Evolutionary conservation across 2,888 invertebrate species (phyloP), one percentile per base, ranked within the genome.

Genomic region (Drosophila austrosaltans): DNA sequence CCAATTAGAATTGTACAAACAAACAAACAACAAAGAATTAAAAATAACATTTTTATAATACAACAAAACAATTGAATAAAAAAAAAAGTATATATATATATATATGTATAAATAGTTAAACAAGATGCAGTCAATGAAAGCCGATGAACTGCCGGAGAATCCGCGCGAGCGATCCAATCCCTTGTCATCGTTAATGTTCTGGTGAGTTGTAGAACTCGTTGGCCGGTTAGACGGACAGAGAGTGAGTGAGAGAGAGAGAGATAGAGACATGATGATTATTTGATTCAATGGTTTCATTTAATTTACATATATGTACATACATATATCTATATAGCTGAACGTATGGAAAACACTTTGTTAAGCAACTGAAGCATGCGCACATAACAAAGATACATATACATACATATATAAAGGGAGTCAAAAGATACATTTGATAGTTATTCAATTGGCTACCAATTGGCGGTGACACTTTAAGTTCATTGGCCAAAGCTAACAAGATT

Each of bases 131-230:
- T 90, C 92, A 22, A 71, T 90, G 61, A 93, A 93, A 85, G 88
- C 91, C 70, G 91, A 90, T 58, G 91, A 92, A 66, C 91, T 93
- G 74, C 92, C 93, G 53, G 71, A 79, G 74, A 84, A 84, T 76
- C 95, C 95, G 1, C 92, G 94, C 57, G 94, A 93, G 78, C 92
- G 91, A 44, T 93, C 95, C 28, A 94, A 94, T 82, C 79, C 94
- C 2, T 80, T 96, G 7, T 95, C 95, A 3, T 93, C 95, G 64
- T 91, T 95, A 16, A 91, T 94, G 40, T 96, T 95, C 91, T 94
- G 95, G 92, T 92, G 88, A 82, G 90, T 73, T 22, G 12, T 25
- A 48, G 39, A 32, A 44, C 40, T 53, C 44, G 12, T 36, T 63
- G 39, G 54, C 30, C 30, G 30, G 30, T 30, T 30, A 6, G 30